A percentile compares a stretch with the other conserved stretches of the same genome.
Conservation (phyloP, 2,888 invertebrate genomes). For the Drosophila cyrtoloma region DNA sequence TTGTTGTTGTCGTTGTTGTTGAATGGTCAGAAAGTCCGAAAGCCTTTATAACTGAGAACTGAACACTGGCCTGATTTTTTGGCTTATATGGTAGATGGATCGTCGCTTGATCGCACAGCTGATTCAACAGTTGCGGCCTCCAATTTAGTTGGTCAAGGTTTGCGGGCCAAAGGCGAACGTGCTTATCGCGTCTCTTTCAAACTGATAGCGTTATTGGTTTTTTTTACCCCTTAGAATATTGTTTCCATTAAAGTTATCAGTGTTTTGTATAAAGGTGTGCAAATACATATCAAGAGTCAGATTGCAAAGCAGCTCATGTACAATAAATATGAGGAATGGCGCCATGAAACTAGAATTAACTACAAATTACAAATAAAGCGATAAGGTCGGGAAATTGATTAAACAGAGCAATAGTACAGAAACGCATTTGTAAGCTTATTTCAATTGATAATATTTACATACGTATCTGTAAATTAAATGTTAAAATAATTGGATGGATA, state of each 20-base stretch:
- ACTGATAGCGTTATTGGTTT: slow-evolving; percentile 34
- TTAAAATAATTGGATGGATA: background rate
- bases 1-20: slow-evolving; percentile 3
- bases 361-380: slow-evolving; percentile 42
- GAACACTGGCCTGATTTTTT: slow-evolving; percentile 14
- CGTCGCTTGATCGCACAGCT: slow-evolving; percentile 53
- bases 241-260: slow-evolving; percentile 36
- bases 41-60: slow-evolving; percentile 40
- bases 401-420: background rate
- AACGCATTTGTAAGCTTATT: slow-evolving; percentile 8
- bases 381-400: slow-evolving; percentile 47
- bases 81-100: slow-evolving; percentile 41
- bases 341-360: slow-evolving; percentile 41
- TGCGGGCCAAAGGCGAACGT: slow-evolving; percentile 31
- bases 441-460: background rate
- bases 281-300: slow-evolving; percentile 24
- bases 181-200: slow-evolving; percentile 59
- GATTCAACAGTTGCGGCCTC: slow-evolving; percentile 49
- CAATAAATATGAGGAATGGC: slow-evolving; percentile 28
- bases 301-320: slow-evolving; percentile 12
- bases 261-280: slow-evolving; percentile 41
- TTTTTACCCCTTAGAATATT: slow-evolving; percentile 23
- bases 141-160: slow-evolving; percentile 74
- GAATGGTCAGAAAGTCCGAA: background rate
- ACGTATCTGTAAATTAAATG: background rate